Evolutionary conservation across 1,140 invertebrate genomes (phyloP).

Genomic region (Drosophila pallidifrons): DNA sequence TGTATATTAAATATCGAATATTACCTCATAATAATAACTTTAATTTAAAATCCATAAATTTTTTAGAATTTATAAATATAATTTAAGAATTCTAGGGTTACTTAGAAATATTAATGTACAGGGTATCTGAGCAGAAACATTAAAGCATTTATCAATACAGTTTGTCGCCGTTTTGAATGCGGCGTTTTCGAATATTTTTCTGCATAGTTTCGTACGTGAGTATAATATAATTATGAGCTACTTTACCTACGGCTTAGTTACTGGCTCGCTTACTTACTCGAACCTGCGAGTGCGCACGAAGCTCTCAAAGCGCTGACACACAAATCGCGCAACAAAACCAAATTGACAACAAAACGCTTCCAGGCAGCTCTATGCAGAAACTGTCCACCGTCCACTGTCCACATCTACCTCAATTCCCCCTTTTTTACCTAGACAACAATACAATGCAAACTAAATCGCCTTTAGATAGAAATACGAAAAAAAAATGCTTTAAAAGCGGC

Average conservation of each 20-base stretch:
- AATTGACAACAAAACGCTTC: slow-evolving; percentile 49
- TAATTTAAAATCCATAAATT: too few relatives aligned
- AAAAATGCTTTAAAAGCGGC: slow-evolving; percentile 51
- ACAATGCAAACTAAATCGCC: slow-evolving; percentile 68
- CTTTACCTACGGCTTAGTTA: slow-evolving; percentile 70
- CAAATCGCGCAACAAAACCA: slow-evolving; percentile 42
- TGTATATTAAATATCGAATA: too few relatives aligned
- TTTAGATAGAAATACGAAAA: slow-evolving; percentile 68
- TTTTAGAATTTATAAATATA: too few relatives aligned
- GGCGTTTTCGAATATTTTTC: slow-evolving; percentile 62
- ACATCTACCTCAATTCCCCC: neutral
- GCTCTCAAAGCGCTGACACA: slow-evolving; percentile 55
- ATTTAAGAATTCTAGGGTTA: too few relatives aligned
- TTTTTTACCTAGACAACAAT: neutral
- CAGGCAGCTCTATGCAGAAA: slow-evolving; percentile 3
- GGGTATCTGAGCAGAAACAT: neutral
- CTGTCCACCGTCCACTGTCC: neutral
- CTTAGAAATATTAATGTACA: neutral
- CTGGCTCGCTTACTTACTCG: slow-evolving; percentile 55
- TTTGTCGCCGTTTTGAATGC: slow-evolving; percentile 17
- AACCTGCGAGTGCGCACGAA: slow-evolving; percentile 30
- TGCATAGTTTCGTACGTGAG: slow-evolving; percentile 78
- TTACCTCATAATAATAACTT: too few relatives aligned
- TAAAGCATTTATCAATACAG: neutral
- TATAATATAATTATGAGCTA: slow-evolving; percentile 83